These are phyloP conservation scores for Caenorhabditis drosophilae DNA, from an alignment of 2,888 invertebrate genomes.

Conservation along the genomic window DNA sequence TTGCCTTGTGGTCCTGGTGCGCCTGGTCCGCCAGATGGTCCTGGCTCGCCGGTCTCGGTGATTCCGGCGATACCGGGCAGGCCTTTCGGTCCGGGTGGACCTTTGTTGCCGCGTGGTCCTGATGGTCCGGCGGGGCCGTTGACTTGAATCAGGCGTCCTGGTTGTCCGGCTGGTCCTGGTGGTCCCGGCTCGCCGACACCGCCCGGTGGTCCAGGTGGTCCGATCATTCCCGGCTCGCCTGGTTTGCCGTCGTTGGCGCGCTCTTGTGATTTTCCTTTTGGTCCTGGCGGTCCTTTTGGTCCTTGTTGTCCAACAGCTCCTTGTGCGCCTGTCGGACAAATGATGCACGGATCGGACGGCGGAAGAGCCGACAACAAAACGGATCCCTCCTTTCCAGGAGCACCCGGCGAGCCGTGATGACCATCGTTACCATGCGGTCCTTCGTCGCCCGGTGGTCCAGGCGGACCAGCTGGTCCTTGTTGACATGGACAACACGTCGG, in stretches of 20 bases:
- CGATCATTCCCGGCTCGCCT: constrained; percentile 55
- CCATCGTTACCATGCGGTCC: constrained; percentile 54
- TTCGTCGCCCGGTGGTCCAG: constrained; percentile 56
- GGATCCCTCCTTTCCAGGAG: constrained; percentile 58
- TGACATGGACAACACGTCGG: constrained; percentile 60
- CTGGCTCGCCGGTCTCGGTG: constrained; percentile 42
- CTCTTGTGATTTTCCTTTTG: constrained; percentile 65
- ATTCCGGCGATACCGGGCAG: constrained; percentile 61
- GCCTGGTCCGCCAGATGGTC: constrained; percentile 55
- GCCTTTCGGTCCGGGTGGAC: constrained; percentile 62
- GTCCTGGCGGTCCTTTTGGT: constrained; percentile 62
- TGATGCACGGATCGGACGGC: constrained; percentile 59
- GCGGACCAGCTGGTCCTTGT: constrained; percentile 54
- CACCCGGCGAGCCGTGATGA: constrained; percentile 58
- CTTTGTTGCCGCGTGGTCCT: constrained; percentile 62
- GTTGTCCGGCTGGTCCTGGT: constrained; percentile 60
- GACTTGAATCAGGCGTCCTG: constrained; percentile 57
- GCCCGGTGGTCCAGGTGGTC: constrained; percentile 63
- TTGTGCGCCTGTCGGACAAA: constrained; percentile 64
- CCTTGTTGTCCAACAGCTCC: constrained; percentile 58
- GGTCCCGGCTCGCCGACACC: constrained; percentile 61
- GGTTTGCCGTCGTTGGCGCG: constrained; percentile 57
- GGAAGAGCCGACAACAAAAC: constrained; percentile 53
- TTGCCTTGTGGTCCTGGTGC: constrained; percentile 57
- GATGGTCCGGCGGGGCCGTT: constrained; percentile 60